Conservation (phyloP, 1,140 invertebrate species). For the Armadillidium nasatum region DNA sequence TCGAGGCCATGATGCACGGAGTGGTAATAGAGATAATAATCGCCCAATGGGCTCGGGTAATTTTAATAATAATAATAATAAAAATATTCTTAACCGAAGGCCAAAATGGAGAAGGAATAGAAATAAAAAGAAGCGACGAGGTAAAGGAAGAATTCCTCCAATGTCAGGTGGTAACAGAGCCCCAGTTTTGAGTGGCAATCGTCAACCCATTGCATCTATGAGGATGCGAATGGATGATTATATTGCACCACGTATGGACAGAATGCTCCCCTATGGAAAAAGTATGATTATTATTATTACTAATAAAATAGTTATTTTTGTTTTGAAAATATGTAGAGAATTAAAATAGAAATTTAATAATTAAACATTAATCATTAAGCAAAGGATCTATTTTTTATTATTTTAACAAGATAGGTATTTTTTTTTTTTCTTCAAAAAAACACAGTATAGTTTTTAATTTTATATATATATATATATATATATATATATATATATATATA, state of each 20-base stretch:
- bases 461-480: too few relatives aligned
- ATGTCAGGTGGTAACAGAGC: neutral
- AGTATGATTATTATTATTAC: neutral
- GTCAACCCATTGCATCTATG: slow-evolving; percentile 43
- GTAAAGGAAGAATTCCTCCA: neutral
- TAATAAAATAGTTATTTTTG: neutral
- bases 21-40: neutral
- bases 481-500: too few relatives aligned
- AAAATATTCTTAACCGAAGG: neutral
- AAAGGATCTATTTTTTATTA: too few relatives aligned
- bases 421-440: too few relatives aligned
- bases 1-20: neutral
- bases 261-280: slow-evolving; percentile 13
- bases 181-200: slow-evolving; percentile 10
- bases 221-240: slow-evolving; percentile 45
- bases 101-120: neutral
- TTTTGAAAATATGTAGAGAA: too few relatives aligned
- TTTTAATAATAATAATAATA: too few relatives aligned
- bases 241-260: slow-evolving; percentile 33
- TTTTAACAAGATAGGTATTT: too few relatives aligned
- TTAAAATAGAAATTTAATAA: too few relatives aligned
- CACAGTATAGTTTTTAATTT: too few relatives aligned
- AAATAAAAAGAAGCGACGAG: neutral
- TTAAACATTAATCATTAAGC: too few relatives aligned
- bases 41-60: neutral